Evolutionary conservation across 2,797 vertebrate species (phyloP).

Genomic region (Rhyacichthys aspro): DNA sequence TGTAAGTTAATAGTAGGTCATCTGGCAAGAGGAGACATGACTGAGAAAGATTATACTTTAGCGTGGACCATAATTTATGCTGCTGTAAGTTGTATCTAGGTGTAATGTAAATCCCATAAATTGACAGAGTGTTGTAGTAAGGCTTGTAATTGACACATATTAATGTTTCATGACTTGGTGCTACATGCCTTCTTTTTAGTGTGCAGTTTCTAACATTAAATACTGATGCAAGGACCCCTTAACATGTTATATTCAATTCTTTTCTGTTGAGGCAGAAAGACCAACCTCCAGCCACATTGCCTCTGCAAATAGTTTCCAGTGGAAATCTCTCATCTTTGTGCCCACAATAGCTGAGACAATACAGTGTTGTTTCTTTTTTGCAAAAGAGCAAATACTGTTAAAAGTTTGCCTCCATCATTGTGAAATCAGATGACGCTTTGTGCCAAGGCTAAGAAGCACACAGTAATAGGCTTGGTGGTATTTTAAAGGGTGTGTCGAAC

Average conservation of each 20-base stretch:
- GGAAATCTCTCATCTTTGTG: slow-evolving; percentile 37
- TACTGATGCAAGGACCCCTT: too few species aligned
- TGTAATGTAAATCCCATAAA: slow-evolving; percentile 34
- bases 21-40: slow-evolving; percentile 51
- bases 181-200: slow-evolving; percentile 4
- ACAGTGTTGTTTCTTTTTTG: slow-evolving; percentile 44
- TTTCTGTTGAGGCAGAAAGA: slow-evolving; percentile 3
- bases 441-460: slow-evolving; percentile 40
- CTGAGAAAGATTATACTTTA: slow-evolving; percentile 28
- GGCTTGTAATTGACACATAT: slow-evolving; percentile 36
- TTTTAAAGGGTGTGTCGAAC: slow-evolving; percentile 46
- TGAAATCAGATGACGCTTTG: slow-evolving; percentile 20
- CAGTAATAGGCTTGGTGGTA: slow-evolving; percentile 20
- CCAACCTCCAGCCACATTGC: slow-evolving; percentile 46
- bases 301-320: slow-evolving; percentile 58
- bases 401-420: slow-evolving; percentile 2
- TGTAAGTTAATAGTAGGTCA: slow-evolving; percentile 55
- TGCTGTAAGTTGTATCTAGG: slow-evolving; percentile 18
- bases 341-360: slow-evolving; percentile 40
- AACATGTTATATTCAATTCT: background rate
- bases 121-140: slow-evolving; percentile 34
- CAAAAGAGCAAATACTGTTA: slow-evolving; percentile 13
- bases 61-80: slow-evolving; percentile 11
- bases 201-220: slow-evolving; percentile 11
- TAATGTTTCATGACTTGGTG: slow-evolving; percentile 50